Base-by-base conservation (phyloP, 2,888 invertebrate genomes). In the Drosophila cyrtoloma region DNA sequence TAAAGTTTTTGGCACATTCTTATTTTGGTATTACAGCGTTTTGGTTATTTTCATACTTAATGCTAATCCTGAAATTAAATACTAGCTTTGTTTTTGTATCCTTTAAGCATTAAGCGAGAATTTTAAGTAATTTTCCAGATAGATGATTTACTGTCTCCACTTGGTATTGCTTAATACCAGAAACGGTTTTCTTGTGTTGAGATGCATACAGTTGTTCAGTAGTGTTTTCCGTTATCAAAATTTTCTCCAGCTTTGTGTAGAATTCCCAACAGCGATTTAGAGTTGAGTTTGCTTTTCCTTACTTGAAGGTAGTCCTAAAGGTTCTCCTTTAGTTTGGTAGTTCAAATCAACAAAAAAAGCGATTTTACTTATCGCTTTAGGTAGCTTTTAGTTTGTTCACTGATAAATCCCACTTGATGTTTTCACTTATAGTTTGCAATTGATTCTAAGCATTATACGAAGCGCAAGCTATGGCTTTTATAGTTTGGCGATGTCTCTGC, bases 41-140 rank as follows among this genome's bases (percentile, higher is more conserved):
- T 19, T 44, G 37, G 7, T 42, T 22, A 14, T 42, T 35, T 47
- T 37, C 47, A 47, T 3, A 61, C 30, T 55, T 62, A 68, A 7
- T 30, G 6, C 35, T 55, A 26, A 19, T 19, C 19, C 55, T 51
- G 10, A 55, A 39, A 16, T 44, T 51, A 44, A 32, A n/a, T 9
- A 55, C 14, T 19, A 52, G 14, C 37, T 2, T 56, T 58, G 7
- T n/a, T 19, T 1, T 30, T 51, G 0, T 22, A 7, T 10, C 33
- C 19, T 56, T 30, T 53, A 0, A n/a, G 16, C 3, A 52, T 84
- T 84, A 89, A 0, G 77, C 16, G 7, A 86, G 57, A 64, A 86
- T 81, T 52, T 86, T 86, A 4, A 86, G 77, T 26, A 89, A 2
- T 42, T 89, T 86, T 5, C 65, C 87, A 30, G 87, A 81, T 1